These are phyloP conservation scores for Toxonevra muliebris DNA, from an alignment of 2,888 invertebrate species.

Conservation along the genomic window DNA sequence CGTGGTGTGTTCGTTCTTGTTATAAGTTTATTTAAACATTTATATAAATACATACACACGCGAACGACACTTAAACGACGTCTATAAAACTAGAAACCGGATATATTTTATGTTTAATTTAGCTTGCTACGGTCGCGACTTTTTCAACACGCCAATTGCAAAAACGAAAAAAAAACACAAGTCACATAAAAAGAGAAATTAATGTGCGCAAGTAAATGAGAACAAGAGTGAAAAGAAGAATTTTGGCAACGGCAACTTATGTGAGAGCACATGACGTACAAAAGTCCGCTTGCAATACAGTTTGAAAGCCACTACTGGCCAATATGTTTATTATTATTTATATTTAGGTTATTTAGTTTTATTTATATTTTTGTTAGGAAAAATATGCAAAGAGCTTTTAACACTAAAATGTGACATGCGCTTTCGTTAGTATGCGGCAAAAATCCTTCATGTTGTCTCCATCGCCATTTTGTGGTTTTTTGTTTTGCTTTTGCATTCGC, in stretches of 20 bases:
- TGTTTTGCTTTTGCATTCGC: background rate
- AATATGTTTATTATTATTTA: background rate
- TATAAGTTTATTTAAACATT: no score
- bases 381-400: no score
- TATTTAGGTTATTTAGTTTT: no score
- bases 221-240: background rate
- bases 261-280: background rate
- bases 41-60: background rate
- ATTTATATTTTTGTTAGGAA: no score
- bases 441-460: background rate
- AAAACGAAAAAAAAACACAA: no score
- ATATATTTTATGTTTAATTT: no score
- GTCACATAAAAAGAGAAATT: no score
- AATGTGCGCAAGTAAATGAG: background rate
- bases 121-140: no score
- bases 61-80: constrained; percentile 34
- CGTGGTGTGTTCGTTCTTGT: no score
- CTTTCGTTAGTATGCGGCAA: background rate
- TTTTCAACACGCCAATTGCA: no score
- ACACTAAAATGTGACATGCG: no score
- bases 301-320: background rate
- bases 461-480: background rate
- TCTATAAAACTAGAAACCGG: constrained; percentile 34
- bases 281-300: background rate
- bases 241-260: no score